These are phyloP conservation scores for Nemoura dubitans DNA, from an alignment of 2,888 invertebrate species.

Conservation along the genomic window DNA sequence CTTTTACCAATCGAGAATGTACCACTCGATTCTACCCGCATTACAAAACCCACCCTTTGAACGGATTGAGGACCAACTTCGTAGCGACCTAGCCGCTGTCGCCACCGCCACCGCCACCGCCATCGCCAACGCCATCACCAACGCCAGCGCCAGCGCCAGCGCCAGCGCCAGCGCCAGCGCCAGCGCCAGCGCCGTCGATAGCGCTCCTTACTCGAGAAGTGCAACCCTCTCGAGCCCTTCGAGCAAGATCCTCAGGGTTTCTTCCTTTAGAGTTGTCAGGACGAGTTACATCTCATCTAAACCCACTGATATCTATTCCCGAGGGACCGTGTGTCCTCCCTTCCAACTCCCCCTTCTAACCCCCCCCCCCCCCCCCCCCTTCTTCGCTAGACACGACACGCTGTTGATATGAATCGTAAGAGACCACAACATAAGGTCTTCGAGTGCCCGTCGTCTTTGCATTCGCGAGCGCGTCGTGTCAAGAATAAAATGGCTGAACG, in stretches of 20 bases:
- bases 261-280: slow-evolving; percentile 44
- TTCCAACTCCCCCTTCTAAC: slow-evolving; percentile 20
- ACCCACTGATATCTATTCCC: slow-evolving; percentile 39
- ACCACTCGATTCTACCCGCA: not conserved
- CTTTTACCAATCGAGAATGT: not conserved
- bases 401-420: slow-evolving; percentile 36
- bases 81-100: not conserved
- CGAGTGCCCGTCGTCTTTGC: not conserved
- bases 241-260: slow-evolving; percentile 24
- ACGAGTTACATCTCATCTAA: slow-evolving; percentile 45
- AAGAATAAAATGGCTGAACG: not conserved
- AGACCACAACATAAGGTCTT: slow-evolving; percentile 34
- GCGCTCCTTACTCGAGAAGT: slow-evolving; percentile 13
- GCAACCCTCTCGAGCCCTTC: slow-evolving; percentile 30
- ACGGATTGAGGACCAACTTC: not conserved
- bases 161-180: too few relatives aligned
- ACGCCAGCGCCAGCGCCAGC: not conserved
- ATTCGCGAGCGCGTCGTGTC: not conserved
- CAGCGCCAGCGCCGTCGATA: not conserved
- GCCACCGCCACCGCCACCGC: not conserved
- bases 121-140: not conserved
- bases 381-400: not conserved
- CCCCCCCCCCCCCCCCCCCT: not conserved
- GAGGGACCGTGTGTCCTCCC: not conserved
- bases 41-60: not conserved